Evolutionary conservation across 1,140 invertebrate genomes (phyloP).

Genomic region (Heliothis virescens): DNA sequence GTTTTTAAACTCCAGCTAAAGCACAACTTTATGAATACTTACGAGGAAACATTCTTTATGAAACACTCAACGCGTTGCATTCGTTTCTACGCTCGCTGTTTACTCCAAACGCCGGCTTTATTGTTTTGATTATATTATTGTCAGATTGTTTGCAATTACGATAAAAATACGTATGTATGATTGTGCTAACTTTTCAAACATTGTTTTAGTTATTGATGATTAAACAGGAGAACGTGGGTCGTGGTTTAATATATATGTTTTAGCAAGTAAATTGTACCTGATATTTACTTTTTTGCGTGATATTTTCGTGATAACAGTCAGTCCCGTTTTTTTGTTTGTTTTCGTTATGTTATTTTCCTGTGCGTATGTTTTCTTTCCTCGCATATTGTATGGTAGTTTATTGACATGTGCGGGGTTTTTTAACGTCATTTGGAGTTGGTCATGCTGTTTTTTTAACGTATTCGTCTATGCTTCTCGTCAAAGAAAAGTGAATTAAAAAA

Average conservation of each 20-base stretch:
- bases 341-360: neutral
- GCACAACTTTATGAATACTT: neutral
- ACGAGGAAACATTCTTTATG: neutral
- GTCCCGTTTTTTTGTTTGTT: conserved; percentile 1
- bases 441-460: neutral
- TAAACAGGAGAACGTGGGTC: neutral
- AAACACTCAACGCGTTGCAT: neutral
- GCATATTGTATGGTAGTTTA: conserved; percentile 17
- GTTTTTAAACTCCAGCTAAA: no score
- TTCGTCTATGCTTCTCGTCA: neutral
- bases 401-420: neutral
- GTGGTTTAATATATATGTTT: conserved; percentile 7
- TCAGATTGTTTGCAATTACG: conserved; percentile 38
- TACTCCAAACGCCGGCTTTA: conserved; percentile 28
- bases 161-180: conserved; percentile 29
- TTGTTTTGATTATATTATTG: conserved; percentile 47
- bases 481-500: no score
- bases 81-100: conserved; percentile 5
- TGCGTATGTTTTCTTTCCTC: conserved; percentile 1
- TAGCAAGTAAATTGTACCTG: neutral
- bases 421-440: neutral
- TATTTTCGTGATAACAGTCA: conserved; percentile 14
- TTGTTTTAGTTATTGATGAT: conserved; percentile 36
- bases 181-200: conserved; percentile 37
- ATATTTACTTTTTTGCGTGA: neutral